Percentiles rank a stretch among this genome's conserved stretches.
Conservation (phyloP, 2,888 invertebrate species). For the Folsomia manolachei region DNA sequence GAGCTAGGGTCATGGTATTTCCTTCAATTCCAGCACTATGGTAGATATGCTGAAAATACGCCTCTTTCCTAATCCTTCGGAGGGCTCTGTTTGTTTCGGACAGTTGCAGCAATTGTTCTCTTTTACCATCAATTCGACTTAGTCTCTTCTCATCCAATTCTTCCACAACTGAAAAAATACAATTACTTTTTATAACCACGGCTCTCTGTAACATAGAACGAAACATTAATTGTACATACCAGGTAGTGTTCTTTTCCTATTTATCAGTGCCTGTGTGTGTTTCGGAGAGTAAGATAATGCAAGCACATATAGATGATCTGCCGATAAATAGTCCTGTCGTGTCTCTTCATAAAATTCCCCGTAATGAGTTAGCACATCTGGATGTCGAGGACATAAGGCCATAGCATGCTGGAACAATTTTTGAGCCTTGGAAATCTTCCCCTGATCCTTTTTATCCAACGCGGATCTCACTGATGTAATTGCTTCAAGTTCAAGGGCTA, state of each 20-base stretch:
- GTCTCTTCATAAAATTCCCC: constrained; percentile 89
- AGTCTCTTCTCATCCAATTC: constrained; percentile 79
- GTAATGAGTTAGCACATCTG: constrained; percentile 86
- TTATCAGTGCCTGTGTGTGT: constrained; percentile 73
- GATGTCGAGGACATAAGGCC: constrained; percentile 84
- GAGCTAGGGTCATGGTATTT: constrained; percentile 90
- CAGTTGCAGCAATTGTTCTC: constrained; percentile 75
- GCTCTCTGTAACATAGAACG: not conserved
- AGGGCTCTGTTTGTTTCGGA: constrained; percentile 77
- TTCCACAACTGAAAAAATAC: constrained; percentile 62
- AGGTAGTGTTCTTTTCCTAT: constrained; percentile 79
- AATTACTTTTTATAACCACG: constrained; percentile 54
- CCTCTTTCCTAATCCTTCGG: constrained; percentile 85
- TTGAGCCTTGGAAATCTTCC: constrained; percentile 80
- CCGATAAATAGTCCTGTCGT: constrained; percentile 74
- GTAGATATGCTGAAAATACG: constrained; percentile 90
- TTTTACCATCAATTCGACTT: constrained; percentile 76
- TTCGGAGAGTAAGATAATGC: constrained; percentile 80
- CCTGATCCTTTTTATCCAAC: constrained; percentile 74
- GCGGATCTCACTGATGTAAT: constrained; percentile 80
- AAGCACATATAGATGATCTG: constrained; percentile 81
- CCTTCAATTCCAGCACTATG: constrained; percentile 97
- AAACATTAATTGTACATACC: not conserved
- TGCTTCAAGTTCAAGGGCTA: constrained; percentile 68
- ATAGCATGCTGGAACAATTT: constrained; percentile 70